Conservation (phyloP, 2,113 vertebrate genomes). For the Scomber colias region DNA sequence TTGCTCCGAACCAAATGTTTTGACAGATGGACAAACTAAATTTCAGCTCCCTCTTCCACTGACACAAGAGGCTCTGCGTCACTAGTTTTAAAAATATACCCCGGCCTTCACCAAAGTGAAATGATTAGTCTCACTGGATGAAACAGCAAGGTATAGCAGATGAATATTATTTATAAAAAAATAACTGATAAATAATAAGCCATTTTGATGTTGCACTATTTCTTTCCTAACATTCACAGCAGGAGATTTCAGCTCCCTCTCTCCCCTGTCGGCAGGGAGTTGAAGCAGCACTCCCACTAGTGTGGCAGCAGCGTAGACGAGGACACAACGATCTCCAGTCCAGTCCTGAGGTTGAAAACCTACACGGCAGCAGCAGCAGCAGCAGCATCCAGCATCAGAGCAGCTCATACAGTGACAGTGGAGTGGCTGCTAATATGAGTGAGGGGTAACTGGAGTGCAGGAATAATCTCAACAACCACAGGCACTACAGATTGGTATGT, state of each 20-base stretch:
- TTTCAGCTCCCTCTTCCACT: not conserved
- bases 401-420: not conserved
- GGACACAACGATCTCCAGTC: conserved; percentile 14
- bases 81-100: not conserved
- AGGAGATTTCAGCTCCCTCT: conserved; percentile 23
- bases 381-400: conserved; percentile 19
- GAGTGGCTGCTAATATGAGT: not conserved
- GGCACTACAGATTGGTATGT: not conserved
- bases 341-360: conserved; percentile 17
- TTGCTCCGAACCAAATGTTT: not conserved
- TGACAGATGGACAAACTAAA: conserved; percentile 42
- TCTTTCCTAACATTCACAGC: conserved; percentile 1
- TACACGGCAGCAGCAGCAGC: not conserved
- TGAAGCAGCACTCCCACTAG: conserved; percentile 36
- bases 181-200: too few relatives aligned
- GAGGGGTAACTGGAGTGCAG: not conserved
- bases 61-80: too few relatives aligned
- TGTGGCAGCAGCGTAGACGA: conserved; percentile 34
- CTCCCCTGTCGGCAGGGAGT: conserved; percentile 7
- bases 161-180: too few relatives aligned
- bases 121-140: not conserved
- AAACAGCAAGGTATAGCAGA: not conserved
- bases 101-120: not conserved
- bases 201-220: not conserved
- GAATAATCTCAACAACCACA: not conserved